Percentiles rank a stretch among this genome's conserved stretches.
Evolutionary conservation across 1,140 invertebrate genomes (phyloP).

Genomic region (Euura lappo): DNA sequence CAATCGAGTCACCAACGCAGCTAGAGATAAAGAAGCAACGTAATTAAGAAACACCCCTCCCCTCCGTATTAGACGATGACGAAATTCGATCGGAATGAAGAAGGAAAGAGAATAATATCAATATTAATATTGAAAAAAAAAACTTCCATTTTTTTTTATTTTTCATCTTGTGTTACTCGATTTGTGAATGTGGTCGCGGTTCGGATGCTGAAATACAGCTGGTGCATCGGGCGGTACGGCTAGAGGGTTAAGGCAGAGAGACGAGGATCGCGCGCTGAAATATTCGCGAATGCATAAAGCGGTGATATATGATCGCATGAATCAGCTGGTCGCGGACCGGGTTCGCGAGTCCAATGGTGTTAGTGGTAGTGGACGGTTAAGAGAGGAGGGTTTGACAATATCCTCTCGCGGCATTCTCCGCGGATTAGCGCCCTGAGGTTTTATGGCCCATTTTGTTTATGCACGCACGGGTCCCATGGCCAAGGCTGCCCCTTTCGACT

Average conservation of each 20-base stretch:
- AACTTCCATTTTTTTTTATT: neutral
- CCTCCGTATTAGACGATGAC: neutral
- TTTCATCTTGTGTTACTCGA: neutral
- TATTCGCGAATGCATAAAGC: slow-evolving; percentile 48
- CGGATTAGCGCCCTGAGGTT: slow-evolving; percentile 51
- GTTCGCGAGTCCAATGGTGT: slow-evolving; percentile 19
- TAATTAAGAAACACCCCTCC: neutral
- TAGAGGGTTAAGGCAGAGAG: neutral
- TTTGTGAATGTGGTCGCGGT: neutral
- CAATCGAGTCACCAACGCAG: neutral
- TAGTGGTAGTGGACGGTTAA: no score
- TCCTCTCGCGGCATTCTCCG: slow-evolving; percentile 46
- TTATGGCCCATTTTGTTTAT: slow-evolving; percentile 54
- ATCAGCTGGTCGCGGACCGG: slow-evolving; percentile 45
- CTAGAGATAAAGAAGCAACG: neutral
- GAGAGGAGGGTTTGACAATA: slow-evolving; percentile 48
- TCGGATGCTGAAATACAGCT: no score
- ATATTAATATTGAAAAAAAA: no score
- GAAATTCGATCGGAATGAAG: no score
- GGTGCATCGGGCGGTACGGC: no score
- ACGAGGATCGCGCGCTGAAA: slow-evolving; percentile 28
- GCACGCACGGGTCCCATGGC: slow-evolving; percentile 34
- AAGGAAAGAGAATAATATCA: no score
- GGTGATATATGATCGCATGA: slow-evolving; percentile 50
- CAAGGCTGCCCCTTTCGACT: slow-evolving; percentile 37